Evolutionary conservation across 2,888 invertebrate genomes (phyloP), one percentile per base, ranked within the genome.

Genomic region (Himalopsyche kuldschensis): DNA sequence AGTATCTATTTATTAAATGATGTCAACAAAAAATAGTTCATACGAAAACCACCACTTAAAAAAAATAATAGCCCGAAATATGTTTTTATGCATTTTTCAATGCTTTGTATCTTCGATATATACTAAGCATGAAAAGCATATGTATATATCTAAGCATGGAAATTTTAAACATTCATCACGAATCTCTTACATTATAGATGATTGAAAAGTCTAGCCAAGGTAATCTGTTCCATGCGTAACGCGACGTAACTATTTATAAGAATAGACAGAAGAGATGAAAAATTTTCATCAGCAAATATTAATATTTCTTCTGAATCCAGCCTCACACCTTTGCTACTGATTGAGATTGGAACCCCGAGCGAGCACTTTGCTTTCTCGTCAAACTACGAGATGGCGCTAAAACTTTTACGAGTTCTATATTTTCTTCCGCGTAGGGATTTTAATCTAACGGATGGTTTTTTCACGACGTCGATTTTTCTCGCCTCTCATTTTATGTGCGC

Each of bases 361-460:
- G 69, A 69, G 69, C 69, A 69, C 24, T 69, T 69, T 69, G 15
- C 41, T 41, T 41, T 41, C 41, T 15, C 11, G 15, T 41, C 41
- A 15, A 41, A 27, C 69, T 30, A 15, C 69, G 55, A 55, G 81
- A 82, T 82, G 81, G 77, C 55, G 78, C 41, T 79, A 81, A 85
- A 81, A 80, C 78, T 85, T 85, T 82, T 79, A 80, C 63, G 47
- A 76, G 27, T 47, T 75, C 47, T 69, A 69, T 77, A 83, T 83
- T 80, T 83, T 83, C 78, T 85, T 78, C 81, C 47, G 75, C 48
- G 47, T 78, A 69, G 77, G 75, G 69, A 77, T 82, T 83, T 85
- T 85, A 83, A 85, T 85, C 85, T 81, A 63, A 41, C 32, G 77
- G 82, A 79, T 80, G 48, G 82, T 69, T 78, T 82, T 82, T 78